Conservation (phyloP, 2,888 invertebrate species). For the Mesorhabditis sp. region DNA sequence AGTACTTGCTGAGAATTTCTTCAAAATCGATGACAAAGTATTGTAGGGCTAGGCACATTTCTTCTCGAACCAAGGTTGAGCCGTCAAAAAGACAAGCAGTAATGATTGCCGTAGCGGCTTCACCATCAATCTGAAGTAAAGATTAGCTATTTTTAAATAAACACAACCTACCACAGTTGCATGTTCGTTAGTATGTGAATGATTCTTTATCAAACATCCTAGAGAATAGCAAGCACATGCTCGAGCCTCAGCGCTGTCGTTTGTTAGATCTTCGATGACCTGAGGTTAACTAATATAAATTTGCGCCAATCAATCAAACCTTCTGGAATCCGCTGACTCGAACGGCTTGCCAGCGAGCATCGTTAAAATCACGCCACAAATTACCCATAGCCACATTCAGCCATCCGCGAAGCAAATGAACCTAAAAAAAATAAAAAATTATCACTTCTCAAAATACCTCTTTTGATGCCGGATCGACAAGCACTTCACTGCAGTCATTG, state of each 20-base stretch:
- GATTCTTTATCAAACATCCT: constrained; percentile 64
- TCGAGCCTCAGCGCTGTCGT: constrained; percentile 83
- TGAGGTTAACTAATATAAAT: constrained; percentile 7
- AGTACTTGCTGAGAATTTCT: constrained; percentile 9
- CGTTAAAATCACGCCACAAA: constrained; percentile 83
- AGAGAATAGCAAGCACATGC: constrained; percentile 90
- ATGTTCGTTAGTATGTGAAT: constrained; percentile 53
- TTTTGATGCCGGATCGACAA: constrained; percentile 57
- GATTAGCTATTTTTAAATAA: neutral
- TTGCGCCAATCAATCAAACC: constrained; percentile 63
- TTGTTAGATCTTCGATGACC: constrained; percentile 60
- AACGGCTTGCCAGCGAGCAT: constrained; percentile 81
- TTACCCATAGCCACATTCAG: constrained; percentile 84
- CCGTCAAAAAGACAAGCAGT: constrained; percentile 76
- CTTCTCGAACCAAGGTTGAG: constrained; percentile 78
- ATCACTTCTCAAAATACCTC: too few relatives aligned
- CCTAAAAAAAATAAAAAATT: too few relatives aligned
- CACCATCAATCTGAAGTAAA: constrained; percentile 64
- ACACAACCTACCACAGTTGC: constrained; percentile 39
- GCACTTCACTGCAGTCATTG: constrained; percentile 84
- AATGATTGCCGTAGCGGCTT: constrained; percentile 83
- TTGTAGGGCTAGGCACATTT: constrained; percentile 57
- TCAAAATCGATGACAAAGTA: constrained; percentile 14
- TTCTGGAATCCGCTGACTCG: constrained; percentile 92
- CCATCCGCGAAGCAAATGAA: constrained; percentile 65